A percentile compares a stretch with the other conserved stretches of the same genome.
Evolutionary conservation across 2,888 invertebrate genomes (phyloP).

Genomic region (Argyresthia albistria): DNA sequence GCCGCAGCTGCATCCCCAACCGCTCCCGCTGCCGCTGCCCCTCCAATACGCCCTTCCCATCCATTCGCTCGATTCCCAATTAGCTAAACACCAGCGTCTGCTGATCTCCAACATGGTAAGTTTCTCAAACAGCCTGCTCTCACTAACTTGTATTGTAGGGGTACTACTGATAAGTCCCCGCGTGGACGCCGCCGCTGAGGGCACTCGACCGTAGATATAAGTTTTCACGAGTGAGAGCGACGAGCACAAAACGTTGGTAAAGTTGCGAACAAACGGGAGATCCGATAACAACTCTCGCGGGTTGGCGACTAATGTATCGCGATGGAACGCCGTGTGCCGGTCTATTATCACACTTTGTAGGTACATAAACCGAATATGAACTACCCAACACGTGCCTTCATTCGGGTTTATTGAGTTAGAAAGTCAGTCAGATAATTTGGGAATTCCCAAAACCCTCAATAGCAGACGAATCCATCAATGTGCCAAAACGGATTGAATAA

Average conservation of each 20-base stretch:
- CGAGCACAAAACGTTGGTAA: constrained; percentile 28
- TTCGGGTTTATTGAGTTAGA: neutral
- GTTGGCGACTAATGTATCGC: constrained; percentile 31
- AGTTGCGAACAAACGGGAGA: constrained; percentile 37
- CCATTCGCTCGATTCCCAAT: constrained; percentile 61
- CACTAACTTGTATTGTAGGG: neutral
- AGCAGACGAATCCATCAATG: too few relatives aligned
- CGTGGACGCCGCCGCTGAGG: constrained; percentile 23
- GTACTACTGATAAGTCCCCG: constrained; percentile 19
- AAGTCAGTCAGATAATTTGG: neutral
- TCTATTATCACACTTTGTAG: constrained; percentile 25
- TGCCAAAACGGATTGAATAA: too few relatives aligned
- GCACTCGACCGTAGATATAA: constrained; percentile 27
- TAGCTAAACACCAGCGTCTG: constrained; percentile 66
- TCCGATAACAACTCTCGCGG: constrained; percentile 51
- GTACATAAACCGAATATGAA: constrained; percentile 29
- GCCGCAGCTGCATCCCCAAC: constrained; percentile 55
- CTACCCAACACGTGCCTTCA: constrained; percentile 20
- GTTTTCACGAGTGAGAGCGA: constrained; percentile 24
- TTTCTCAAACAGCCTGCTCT: constrained; percentile 12
- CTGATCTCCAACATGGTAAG: constrained; percentile 73
- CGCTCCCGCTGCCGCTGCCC: constrained; percentile 54
- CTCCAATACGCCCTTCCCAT: constrained; percentile 61
- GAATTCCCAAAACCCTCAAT: too few relatives aligned
- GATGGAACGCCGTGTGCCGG: constrained; percentile 32